Conservation (phyloP, 2,888 invertebrate species). For the Cerceris ruficornis region DNA sequence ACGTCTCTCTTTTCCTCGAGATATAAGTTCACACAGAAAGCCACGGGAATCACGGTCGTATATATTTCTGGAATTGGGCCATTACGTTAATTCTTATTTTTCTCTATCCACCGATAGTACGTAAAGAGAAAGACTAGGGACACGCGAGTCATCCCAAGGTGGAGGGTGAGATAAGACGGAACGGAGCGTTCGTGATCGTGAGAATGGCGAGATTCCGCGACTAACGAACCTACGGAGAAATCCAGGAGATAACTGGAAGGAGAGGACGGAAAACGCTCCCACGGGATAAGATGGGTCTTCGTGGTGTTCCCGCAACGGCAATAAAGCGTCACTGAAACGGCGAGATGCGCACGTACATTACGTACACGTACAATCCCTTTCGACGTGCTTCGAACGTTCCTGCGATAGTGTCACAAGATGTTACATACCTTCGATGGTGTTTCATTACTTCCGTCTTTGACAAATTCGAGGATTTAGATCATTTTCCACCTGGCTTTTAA, state of each 20-base stretch:
- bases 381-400: constrained; percentile 4
- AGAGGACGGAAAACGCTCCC: constrained; percentile 72
- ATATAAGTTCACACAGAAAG: not conserved
- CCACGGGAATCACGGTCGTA: not conserved
- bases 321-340: constrained; percentile 50
- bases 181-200: constrained; percentile 49
- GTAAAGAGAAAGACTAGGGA: not conserved
- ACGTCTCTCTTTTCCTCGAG: not conserved
- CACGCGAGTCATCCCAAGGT: constrained; percentile 24
- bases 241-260: constrained; percentile 73
- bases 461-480: no score
- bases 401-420: constrained; percentile 5
- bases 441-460: not conserved
- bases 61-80: no score
- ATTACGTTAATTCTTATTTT: constrained; percentile 40
- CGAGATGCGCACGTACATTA: constrained; percentile 2
- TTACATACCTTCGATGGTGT: not conserved
- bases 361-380: constrained; percentile 21
- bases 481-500: no score
- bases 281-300: constrained; percentile 59
- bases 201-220: constrained; percentile 63
- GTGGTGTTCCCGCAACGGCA: constrained; percentile 47
- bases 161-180: constrained; percentile 56
- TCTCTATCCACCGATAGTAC: constrained; percentile 24
- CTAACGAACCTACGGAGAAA: constrained; percentile 74